Percentiles rank a stretch among this genome's conserved stretches.
Evolutionary conservation across 92 coral and sea anemone species (phyloP).

Genomic region (Palythoa grandiflora): DNA sequence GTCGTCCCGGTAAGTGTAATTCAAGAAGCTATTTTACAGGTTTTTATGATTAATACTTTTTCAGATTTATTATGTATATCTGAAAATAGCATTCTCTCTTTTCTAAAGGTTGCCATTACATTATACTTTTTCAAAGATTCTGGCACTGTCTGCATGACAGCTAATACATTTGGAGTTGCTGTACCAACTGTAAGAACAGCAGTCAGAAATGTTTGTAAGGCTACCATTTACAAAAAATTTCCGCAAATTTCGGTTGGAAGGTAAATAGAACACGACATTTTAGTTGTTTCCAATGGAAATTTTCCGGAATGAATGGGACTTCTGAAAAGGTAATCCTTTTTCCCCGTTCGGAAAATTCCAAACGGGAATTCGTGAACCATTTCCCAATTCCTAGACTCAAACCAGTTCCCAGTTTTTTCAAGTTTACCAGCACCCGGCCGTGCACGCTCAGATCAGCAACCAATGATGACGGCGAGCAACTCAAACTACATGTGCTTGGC

Average conservation of each 20-base stretch:
- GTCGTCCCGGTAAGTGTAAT: no score
- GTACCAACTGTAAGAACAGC: constrained; percentile 35
- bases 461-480: not conserved
- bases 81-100: no score
- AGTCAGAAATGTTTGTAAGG: constrained; percentile 26
- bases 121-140: constrained; percentile 41
- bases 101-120: constrained; percentile 16
- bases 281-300: not conserved
- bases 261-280: not conserved
- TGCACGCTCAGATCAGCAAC: not conserved
- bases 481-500: not conserved
- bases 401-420: not conserved
- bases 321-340: not conserved
- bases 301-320: not conserved
- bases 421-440: not conserved
- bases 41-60: no score
- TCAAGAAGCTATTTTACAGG: no score
- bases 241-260: no score
- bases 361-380: not conserved
- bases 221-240: not conserved
- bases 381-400: not conserved
- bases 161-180: constrained; percentile 33
- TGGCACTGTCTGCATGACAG: constrained; percentile 26
- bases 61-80: no score
- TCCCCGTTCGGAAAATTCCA: no score